These are phyloP conservation scores for Nesidiocoris tenuis DNA, from an alignment of 2,888 invertebrate genomes.

Conservation along the genomic window DNA sequence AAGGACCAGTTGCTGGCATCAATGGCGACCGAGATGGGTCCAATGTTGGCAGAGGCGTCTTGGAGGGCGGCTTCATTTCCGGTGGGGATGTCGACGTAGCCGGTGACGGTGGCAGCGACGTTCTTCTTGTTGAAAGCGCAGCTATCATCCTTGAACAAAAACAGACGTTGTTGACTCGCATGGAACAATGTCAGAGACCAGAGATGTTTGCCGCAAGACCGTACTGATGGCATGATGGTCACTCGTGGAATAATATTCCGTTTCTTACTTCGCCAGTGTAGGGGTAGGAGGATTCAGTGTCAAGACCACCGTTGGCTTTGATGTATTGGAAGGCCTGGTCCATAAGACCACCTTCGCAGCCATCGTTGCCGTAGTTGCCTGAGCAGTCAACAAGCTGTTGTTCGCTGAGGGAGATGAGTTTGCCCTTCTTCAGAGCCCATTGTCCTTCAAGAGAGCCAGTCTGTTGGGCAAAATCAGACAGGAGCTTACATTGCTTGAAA, in stretches of 20 bases:
- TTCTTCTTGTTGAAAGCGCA: slow-evolving; percentile 63
- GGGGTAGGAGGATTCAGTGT: slow-evolving; percentile 61
- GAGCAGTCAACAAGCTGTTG: slow-evolving; percentile 63
- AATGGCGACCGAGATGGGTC: slow-evolving; percentile 53
- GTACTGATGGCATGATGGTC: too few species aligned
- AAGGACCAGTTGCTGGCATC: slow-evolving; percentile 28
- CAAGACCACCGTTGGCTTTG: slow-evolving; percentile 59
- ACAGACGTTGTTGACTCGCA: too few species aligned
- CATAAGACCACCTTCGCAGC: slow-evolving; percentile 61
- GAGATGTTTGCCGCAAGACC: too few species aligned
- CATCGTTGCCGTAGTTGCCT: slow-evolving; percentile 58
- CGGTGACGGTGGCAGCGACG: slow-evolving; percentile 76
- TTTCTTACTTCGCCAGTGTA: slow-evolving; percentile 53
- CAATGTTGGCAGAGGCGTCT: slow-evolving; percentile 76
- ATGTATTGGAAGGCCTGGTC: slow-evolving; percentile 59
- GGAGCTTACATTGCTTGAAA: too few species aligned
- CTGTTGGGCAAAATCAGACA: slow-evolving; percentile 54
- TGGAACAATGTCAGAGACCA: too few species aligned
- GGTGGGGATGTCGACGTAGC: slow-evolving; percentile 71
- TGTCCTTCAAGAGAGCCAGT: slow-evolving; percentile 63
- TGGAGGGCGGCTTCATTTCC: slow-evolving; percentile 72
- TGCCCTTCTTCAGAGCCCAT: slow-evolving; percentile 57
- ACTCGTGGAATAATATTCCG: too few species aligned
- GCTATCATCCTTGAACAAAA: slow-evolving; percentile 13
- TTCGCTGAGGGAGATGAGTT: slow-evolving; percentile 58